These are phyloP conservation scores for Porites australiensis DNA, from an alignment of 64 coral and sea anemone genomes.

Conservation along the genomic window DNA sequence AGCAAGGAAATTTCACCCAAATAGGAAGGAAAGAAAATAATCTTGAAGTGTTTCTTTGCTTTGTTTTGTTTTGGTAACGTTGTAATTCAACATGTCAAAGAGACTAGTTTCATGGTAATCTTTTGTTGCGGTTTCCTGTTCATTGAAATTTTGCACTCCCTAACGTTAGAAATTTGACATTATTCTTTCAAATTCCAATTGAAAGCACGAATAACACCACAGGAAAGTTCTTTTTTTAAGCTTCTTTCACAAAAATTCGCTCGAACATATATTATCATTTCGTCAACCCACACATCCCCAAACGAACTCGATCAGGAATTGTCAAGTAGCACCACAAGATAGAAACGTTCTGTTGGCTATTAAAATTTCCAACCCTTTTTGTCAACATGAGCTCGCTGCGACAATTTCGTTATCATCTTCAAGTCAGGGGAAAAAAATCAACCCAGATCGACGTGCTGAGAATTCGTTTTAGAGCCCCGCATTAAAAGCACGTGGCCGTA, in stretches of 20 bases:
- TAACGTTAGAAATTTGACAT: neutral
- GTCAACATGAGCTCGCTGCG: neutral
- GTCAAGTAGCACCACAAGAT: too few relatives aligned
- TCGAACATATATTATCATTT: too few relatives aligned
- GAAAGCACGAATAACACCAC: neutral
- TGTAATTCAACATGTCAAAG: constrained; percentile 10
- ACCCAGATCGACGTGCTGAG: neutral
- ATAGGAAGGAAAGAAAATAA: neutral
- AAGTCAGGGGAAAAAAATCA: too few relatives aligned
- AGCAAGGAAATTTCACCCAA: neutral
- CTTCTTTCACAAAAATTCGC: too few relatives aligned
- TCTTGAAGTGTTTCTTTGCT: constrained; percentile 16
- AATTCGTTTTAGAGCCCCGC: neutral
- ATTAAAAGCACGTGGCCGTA: constrained; percentile 32
- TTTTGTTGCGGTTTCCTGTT: constrained; percentile 35
- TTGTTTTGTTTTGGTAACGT: constrained; percentile 17
- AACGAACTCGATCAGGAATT: too few relatives aligned
- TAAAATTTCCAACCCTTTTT: neutral
- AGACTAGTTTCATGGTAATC: neutral
- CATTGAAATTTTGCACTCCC: neutral
- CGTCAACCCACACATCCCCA: too few relatives aligned
- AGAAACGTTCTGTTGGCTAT: too few relatives aligned
- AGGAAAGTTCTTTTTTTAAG: neutral
- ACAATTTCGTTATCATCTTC: neutral
- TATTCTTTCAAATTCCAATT: neutral